Evolutionary conservation across 2,888 invertebrate species (phyloP), one percentile per base, ranked within the genome.

Genomic region (Heteromyza rotundicornis): DNA sequence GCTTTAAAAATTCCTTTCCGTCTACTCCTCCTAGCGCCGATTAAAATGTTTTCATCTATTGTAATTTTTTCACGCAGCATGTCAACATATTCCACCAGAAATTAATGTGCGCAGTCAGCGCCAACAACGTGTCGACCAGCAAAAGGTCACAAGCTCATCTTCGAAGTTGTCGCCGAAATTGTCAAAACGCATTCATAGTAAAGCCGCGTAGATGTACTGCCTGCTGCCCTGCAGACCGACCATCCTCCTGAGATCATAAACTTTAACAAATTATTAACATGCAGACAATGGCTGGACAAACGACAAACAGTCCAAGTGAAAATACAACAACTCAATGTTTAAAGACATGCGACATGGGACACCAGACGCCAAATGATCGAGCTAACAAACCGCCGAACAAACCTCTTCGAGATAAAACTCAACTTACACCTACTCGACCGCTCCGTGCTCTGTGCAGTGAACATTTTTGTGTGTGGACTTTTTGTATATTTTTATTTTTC

Each of bases 201-300:
- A n/a, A n/a, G n/a, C n/a, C n/a, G n/a, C n/a, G n/a, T n/a, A n/a
- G n/a, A n/a, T n/a, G n/a, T n/a, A n/a, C n/a, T n/a, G n/a, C n/a
- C n/a, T 27, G 27, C 27, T 27, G 10, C 10, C 27, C 10, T 27
- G n/a, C n/a, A n/a, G n/a, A n/a, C n/a, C n/a, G n/a, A n/a, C n/a
- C 20, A 23, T 44, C 24, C 58, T 44, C 58, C 27, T 44, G 58
- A 40, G 58, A 52, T 24, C 14, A 44, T 44, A 52, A 59, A 52
- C 44, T 40, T 60, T 32, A 47, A 53, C 58, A 62, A 62, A 54
- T 54, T 49, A 47, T 27, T 57, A 63, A 65, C 47, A 20, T 47
- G 47, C n/a, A 40, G 10, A 40, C 10, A 40, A 40, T 40, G 40
- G 32, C 32, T 20, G 19, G 47, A 53, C 27, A 59, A 40, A 40